Conservation (phyloP, 1,140 invertebrate genomes). For the Anadara kagoshimensis region DNA sequence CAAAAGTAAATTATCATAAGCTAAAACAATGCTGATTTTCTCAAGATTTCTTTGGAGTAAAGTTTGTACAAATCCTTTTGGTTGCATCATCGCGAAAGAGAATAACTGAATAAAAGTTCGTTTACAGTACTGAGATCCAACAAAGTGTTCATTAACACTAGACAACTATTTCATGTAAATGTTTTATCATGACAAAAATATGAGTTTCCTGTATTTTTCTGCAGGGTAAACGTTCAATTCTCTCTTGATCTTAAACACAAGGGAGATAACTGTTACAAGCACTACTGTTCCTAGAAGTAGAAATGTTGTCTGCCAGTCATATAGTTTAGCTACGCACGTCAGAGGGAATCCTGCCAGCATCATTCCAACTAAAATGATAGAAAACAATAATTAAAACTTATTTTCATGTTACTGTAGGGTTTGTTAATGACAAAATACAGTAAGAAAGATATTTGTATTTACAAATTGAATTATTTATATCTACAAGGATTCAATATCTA, state of each 20-base stretch:
- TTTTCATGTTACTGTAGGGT: background rate
- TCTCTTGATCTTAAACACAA: slow-evolving; percentile 23
- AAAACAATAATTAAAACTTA: slow-evolving; percentile 17
- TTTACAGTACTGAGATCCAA: no score
- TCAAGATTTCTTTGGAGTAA: no score
- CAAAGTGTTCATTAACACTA: no score
- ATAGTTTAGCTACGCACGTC: slow-evolving; percentile 69
- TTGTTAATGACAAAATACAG: no score
- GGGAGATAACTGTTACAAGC: slow-evolving; percentile 18
- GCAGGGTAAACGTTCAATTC: background rate
- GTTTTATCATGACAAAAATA: no score
- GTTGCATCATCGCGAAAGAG: no score
- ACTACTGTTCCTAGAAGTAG: slow-evolving; percentile 44
- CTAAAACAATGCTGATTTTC: no score
- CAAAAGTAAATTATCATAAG: no score
- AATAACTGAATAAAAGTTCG: no score
- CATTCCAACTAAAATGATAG: slow-evolving; percentile 70
- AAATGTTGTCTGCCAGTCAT: slow-evolving; percentile 72
- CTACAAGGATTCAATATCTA: background rate
- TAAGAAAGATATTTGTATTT: background rate
- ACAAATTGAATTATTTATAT: slow-evolving; percentile 1
- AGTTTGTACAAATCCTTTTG: no score
- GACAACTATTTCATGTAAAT: no score
- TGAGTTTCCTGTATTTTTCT: no score
- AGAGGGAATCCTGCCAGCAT: slow-evolving; percentile 73